Base-by-base conservation (phyloP, 2,797 vertebrate species). In the Poeciliopsis presidionis region DNA sequence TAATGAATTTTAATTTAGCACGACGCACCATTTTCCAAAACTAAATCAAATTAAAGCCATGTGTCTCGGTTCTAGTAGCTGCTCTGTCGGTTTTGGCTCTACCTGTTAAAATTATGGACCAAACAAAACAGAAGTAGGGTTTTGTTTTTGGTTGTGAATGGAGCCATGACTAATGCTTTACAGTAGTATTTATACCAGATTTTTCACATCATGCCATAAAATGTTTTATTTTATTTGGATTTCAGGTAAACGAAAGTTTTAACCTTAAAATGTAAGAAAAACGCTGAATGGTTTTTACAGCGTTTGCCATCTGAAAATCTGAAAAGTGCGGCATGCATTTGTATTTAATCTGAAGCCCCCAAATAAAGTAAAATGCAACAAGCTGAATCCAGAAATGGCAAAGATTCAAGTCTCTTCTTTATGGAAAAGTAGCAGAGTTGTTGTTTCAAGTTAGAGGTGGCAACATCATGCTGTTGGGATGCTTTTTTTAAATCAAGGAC, bases 1-100 rank as follows among this genome's bases (percentile, higher is more conserved):
- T 63, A 70, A 75, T 81, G n/a, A 20, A n/a, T 73, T 79, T 72
- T 43, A 63, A 78, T 87, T 36, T 55, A 53, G 16, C 36, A 28
- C 41, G 61, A 70, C 74, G 33, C 6, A 12, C 72, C 53, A 80
- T 78, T 51, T 82, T 67, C 80, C 77, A 20, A 47, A 80, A 67
- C 20, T 57, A 74, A 79, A 81, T 43, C 63, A 75, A 61, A 82
- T 57, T 36, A 65, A 30, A 85, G 30, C 46, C 30, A 25, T 63
- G 47, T 16, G 76, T 80, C 28, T 36, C 11, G 28, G 30, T 39
- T n/a, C 18, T 11, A 13, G 71, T 53, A 75, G 3, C 36, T 63
- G 43, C 51, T 22, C 53, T 63, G 18, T 93, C 6, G 7, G 16
- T 16, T 28, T 70, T n/a, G 43, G 41, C 13, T n/a, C 13, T 8